Percentiles rank a stretch among this genome's conserved stretches.
phyloP scores from a whole-genome alignment of 2,888 invertebrate species.

The Phoenoteleia sp. region DNA sequence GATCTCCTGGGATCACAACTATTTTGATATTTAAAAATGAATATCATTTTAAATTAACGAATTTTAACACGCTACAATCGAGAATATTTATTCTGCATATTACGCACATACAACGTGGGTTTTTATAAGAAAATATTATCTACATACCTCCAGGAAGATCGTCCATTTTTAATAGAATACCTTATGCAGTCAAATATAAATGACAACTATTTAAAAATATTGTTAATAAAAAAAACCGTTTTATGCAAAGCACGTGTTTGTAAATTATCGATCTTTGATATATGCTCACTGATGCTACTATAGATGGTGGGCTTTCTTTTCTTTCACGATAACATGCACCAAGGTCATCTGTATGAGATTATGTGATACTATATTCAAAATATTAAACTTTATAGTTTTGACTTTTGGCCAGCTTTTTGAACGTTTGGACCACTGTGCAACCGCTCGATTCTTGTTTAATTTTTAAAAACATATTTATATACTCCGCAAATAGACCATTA shows the following conservation, averaged over 20 bases:
- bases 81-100: not conserved
- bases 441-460: too few species aligned
- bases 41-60: not conserved
- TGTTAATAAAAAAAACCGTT: not conserved
- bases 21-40: not conserved
- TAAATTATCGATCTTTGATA: not conserved
- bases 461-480: too few species aligned
- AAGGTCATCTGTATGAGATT: not conserved
- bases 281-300: not conserved
- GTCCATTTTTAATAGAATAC: not conserved
- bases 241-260: not conserved
- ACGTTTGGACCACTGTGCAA: conserved; percentile 32
- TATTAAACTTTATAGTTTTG: not conserved
- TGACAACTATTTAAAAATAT: not conserved
- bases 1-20: not conserved
- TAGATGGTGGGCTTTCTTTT: not conserved
- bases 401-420: conserved; percentile 14
- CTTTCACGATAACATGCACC: not conserved
- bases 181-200: not conserved
- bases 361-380: not conserved
- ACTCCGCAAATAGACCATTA: too few species aligned
- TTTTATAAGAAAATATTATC: not conserved
- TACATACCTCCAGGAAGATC: not conserved
- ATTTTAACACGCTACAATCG: not conserved
- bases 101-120: not conserved